Percentiles rank a stretch among this genome's conserved stretches.
Conservation (phyloP, 2,113 vertebrate species). For the Muntiacus muntjak region DNA sequence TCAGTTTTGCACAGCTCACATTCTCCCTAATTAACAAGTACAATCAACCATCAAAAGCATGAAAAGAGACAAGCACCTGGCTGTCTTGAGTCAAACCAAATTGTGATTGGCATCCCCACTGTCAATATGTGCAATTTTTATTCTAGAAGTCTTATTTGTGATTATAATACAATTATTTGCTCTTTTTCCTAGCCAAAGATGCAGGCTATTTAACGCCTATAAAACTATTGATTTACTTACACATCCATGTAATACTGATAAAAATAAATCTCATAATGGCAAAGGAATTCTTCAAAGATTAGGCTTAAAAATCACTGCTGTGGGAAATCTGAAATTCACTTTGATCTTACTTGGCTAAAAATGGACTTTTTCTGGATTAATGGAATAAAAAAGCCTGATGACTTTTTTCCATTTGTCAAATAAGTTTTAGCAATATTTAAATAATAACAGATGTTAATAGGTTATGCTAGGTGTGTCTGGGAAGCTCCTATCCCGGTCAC, state of each 20-base stretch:
- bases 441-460: background rate
- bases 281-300: constrained; percentile 18
- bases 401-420: constrained; percentile 28
- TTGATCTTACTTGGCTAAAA: background rate
- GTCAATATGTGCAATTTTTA: background rate
- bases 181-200: background rate
- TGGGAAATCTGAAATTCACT: constrained; percentile 9
- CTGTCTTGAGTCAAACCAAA: background rate
- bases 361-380: background rate
- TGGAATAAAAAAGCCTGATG: background rate
- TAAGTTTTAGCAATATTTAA: background rate
- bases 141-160: background rate
- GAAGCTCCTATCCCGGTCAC: background rate
- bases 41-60: background rate
- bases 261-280: background rate
- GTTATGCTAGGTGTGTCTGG: background rate
- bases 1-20: background rate
- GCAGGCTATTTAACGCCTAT: background rate
- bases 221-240: background rate
- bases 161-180: background rate
- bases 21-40: background rate
- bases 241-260: background rate
- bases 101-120: background rate
- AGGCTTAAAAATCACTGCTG: background rate
- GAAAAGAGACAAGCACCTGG: background rate